Base-by-base conservation (phyloP, 2,113 vertebrate species). In the Stegastes partitus region DNA sequence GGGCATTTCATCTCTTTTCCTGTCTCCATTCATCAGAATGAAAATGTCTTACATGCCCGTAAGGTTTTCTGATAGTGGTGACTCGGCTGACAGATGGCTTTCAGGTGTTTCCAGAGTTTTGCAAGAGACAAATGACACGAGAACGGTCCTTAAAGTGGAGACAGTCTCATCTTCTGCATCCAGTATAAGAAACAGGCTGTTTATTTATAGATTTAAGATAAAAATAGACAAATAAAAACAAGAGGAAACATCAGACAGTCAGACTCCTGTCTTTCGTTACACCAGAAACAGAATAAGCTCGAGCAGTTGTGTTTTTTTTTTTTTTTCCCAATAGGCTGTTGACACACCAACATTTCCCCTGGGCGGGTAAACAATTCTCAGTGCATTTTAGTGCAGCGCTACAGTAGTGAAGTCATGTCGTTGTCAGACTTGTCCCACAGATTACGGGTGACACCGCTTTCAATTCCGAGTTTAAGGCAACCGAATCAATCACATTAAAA, bases 161-260 rank as follows among this genome's bases (percentile, higher is more conserved):
- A 84, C 77, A 54, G 70, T 26, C 25, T 23, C 59, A 12, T 62
- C 19, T 25, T 55, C 26, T 25, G 54, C 37, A 68, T 64, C 50
- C 21, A 51, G 63, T 82, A 28, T 68, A 68, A 65, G 28, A 85
- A 81, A 72, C 11, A 55, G 39, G 5, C 19, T 53, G 21, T 92
- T 86, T 91, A 88, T 91, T 91, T 77, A 76, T 80, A 77, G 72
- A 83, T 83, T 84, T 56, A 66, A 79, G 71, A 86, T 59, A 68
- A 77, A 79, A 86, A 91, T 47, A 85, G 77, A 83, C 19, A 57
- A 71, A 79, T 70, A 54, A 58, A 66, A 88, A 67, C 14, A 78
- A 49, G 31, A 14, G 3, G 16, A 74, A 76, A 80, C 39, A 68
- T 79, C 71, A 82, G 69, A 82, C 67, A 88, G 37, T 31, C 63